phyloP scores from a whole-genome alignment of 1,140 invertebrate genomes.

The Drosophila pandora region DNA sequence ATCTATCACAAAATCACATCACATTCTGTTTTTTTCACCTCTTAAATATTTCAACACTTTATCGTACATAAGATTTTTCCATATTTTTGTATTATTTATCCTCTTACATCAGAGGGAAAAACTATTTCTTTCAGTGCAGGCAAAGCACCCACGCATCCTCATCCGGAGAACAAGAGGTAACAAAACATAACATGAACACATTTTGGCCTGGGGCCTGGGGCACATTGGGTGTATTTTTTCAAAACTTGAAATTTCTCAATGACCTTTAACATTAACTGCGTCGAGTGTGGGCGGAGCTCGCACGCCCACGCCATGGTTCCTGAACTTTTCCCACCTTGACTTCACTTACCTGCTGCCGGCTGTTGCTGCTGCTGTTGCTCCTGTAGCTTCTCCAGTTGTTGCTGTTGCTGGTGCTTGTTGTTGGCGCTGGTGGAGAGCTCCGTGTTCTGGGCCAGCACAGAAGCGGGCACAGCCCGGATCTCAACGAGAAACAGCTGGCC shows the following conservation, averaged over 20 bases:
- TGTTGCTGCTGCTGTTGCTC: slow-evolving; percentile 53
- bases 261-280: slow-evolving; percentile 74
- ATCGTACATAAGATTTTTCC: too few species aligned
- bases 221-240: slow-evolving; percentile 38
- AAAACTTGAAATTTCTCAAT: slow-evolving; percentile 74
- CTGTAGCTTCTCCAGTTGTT: slow-evolving; percentile 45
- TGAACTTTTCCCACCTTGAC: slow-evolving; percentile 64
- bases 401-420: slow-evolving; percentile 66
- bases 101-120: background rate
- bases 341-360: slow-evolving; percentile 65
- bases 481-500: slow-evolving; percentile 45
- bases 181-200: slow-evolving; percentile 12
- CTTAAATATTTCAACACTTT: background rate
- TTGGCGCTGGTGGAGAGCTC: slow-evolving; percentile 75
- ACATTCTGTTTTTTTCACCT: background rate
- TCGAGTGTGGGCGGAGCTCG: slow-evolving; percentile 35
- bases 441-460: slow-evolving; percentile 78
- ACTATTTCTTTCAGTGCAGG: background rate
- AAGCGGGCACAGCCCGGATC: slow-evolving; percentile 71
- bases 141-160: slow-evolving; percentile 14
- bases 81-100: too few species aligned
- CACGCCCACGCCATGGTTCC: slow-evolving; percentile 36
- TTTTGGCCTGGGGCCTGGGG: slow-evolving; percentile 19
- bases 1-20: background rate
- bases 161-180: slow-evolving; percentile 11